Evolutionary conservation across 2,888 invertebrate genomes (phyloP).

Genomic region (Amiota minor): DNA sequence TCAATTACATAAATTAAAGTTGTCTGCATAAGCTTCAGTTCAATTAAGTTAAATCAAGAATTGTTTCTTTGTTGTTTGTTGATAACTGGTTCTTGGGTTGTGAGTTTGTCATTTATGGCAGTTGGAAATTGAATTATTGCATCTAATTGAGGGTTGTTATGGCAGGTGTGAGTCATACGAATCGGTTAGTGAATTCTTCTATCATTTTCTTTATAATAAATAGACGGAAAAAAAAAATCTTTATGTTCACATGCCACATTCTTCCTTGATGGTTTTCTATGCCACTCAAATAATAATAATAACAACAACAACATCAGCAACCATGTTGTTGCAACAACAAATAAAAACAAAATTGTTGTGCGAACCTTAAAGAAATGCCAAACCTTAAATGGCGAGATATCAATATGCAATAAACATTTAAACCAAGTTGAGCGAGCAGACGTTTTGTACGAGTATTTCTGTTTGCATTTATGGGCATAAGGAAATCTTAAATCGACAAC

Average conservation of each 20-base stretch:
- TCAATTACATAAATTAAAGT: conserved; percentile 35
- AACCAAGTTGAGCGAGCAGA: conserved; percentile 59
- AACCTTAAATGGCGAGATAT: conserved; percentile 59
- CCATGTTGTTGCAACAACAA: conserved; percentile 21
- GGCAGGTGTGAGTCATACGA: conserved; percentile 21
- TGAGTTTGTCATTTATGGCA: conserved; percentile 16
- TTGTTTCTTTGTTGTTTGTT: conserved; percentile 5
- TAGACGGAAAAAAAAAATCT: too few relatives aligned
- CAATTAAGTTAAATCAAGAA: neutral
- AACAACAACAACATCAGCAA: neutral
- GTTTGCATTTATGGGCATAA: conserved; percentile 54
- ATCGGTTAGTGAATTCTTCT: neutral
- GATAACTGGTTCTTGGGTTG: conserved; percentile 7
- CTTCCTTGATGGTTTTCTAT: too few relatives aligned
- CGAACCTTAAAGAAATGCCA: too few relatives aligned
- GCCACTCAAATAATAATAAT: too few relatives aligned
- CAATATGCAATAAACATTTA: conserved; percentile 65
- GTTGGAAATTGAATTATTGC: conserved; percentile 6
- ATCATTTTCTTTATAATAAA: too few relatives aligned
- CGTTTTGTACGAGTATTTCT: conserved; percentile 45
- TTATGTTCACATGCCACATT: too few relatives aligned
- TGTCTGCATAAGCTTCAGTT: neutral
- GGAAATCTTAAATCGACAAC: conserved; percentile 54
- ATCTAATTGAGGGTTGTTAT: conserved; percentile 15
- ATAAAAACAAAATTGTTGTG: too few relatives aligned